Evolutionary conservation across 2,888 invertebrate genomes (phyloP), one percentile per base, ranked within the genome.

Genomic region (Dryobotodes eremita): DNA sequence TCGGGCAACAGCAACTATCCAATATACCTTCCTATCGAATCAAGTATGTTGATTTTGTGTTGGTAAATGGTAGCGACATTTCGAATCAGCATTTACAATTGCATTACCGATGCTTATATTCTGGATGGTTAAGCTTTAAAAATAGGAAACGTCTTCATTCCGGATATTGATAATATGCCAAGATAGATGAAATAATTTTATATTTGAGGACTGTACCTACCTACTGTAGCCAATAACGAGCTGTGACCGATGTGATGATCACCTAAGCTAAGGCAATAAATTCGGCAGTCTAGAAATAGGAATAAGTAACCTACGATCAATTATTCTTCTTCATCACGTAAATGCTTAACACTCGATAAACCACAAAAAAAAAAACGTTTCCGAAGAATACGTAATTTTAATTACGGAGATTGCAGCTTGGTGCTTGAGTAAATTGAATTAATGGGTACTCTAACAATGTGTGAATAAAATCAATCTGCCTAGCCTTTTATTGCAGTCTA

Each of bases 341-440:
- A 76, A 26, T 53, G 26, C 53, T 78, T 83, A 83, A 83, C 66
- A 79, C 46, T 65, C 70, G 62, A 79, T 83, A 76, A 86, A 83
- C 46, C 53, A 68, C 23, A 1, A 59, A 50, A 59, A 61, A 73
- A 71, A 76, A 86, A 75, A 42, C 61, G 20, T 71, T 73, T 69
- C 68, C 72, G 17, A 31, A 53, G 50, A 42, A 36, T 65, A 83
- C 84, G 75, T 84, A 79, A 79, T 61, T 75, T 61, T 53, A 71
- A 75, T 75, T 65, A 83, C n/a, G 8, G 17, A 74, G 77, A 55
- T 74, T 71, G 48, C 62, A 53, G 57, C 11, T 26, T 15, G 31
- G 42, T 59, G 55, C n/a, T 36, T 65, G n/a, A 57, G 42, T 72
- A 46, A 57, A 79, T 79, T 59, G 65, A 46, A 61, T 83, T 69